Percentiles rank a stretch among this genome's conserved stretches.
These are phyloP conservation scores for Heterohyrax brucei DNA, from an alignment of 2,797 vertebrate species.

Conservation along the genomic window DNA sequence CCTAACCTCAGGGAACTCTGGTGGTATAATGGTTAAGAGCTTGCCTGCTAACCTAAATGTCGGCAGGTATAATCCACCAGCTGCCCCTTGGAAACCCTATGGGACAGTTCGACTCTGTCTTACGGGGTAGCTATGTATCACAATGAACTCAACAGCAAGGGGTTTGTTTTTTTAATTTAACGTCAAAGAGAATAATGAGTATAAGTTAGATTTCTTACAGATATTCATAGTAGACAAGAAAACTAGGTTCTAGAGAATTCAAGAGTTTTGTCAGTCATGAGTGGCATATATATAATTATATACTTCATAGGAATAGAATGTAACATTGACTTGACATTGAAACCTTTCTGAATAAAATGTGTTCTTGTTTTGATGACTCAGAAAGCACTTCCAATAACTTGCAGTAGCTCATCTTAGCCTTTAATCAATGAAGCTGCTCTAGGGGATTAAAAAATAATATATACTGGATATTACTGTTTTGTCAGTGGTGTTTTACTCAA, in stretches of 20 bases:
- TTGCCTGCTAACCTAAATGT: too few species aligned
- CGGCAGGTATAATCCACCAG: too few species aligned
- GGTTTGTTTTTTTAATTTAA: too few species aligned
- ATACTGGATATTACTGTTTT: not conserved
- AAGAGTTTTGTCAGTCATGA: not conserved
- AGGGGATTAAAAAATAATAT: not conserved
- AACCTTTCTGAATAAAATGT: not conserved
- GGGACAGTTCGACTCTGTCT: too few species aligned
- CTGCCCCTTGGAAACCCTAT: too few species aligned
- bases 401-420: not conserved
- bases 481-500: not conserved
- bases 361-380: not conserved
- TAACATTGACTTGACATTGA: not conserved
- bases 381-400: not conserved
- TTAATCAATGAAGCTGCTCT: constrained; percentile 26
- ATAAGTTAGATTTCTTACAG: not conserved
- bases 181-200: not conserved
- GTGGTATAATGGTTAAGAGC: too few species aligned
- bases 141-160: too few species aligned
- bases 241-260: not conserved
- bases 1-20: not conserved
- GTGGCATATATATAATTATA: not conserved
- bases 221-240: not conserved
- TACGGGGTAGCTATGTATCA: too few species aligned
- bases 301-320: not conserved